Evolutionary conservation across 2,113 vertebrate genomes (phyloP), one percentile per base, ranked within the genome.

Genomic region (Geococcyx californianus): DNA sequence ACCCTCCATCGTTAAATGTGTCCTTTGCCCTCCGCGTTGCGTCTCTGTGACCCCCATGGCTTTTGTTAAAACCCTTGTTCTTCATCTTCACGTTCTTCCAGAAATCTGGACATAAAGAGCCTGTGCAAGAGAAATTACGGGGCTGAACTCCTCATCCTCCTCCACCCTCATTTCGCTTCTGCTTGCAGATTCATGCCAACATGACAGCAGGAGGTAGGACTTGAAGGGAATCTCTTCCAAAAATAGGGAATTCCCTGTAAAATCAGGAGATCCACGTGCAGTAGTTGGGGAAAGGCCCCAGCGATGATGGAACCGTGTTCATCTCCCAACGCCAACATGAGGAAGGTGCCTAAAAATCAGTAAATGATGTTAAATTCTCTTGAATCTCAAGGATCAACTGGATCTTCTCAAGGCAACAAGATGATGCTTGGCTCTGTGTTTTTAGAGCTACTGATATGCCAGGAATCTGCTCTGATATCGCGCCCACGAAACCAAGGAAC

Each of bases 341-440:
- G 14, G 25, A 52, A 28, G 51, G 28, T 16, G 26, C 51, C 14
- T 15, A 52, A 52, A 45, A 63, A 26, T 7, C 36, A 13, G 31
- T 34, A 28, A 45, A 28, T 16, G 13, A 36, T 24, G 25, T 33
- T 9, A n/a, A 49, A 40, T 23, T 28, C 49, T 9, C 17, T 1
- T 9, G 20, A 33, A 31, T 44, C 54, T 21, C 16, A 16, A 20
- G 44, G 31, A 42, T 31, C 19, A 10, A 29, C 8, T 23, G 9
- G 7, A 24, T 28, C 29, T 29, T 34, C 31, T 11, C 19, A 16
- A 14, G 31, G 31, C 16, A 9, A 13, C 20, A 16, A 11, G 23
- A 2, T 7, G 13, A 14, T 14, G 36, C 31, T 1, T 24, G 10
- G 36, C 31, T 21, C 25, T 12, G 13, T 4, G 0, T 28, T 1